Base-by-base conservation (phyloP, 2,888 invertebrate species). In the Copidosoma aretas region DNA sequence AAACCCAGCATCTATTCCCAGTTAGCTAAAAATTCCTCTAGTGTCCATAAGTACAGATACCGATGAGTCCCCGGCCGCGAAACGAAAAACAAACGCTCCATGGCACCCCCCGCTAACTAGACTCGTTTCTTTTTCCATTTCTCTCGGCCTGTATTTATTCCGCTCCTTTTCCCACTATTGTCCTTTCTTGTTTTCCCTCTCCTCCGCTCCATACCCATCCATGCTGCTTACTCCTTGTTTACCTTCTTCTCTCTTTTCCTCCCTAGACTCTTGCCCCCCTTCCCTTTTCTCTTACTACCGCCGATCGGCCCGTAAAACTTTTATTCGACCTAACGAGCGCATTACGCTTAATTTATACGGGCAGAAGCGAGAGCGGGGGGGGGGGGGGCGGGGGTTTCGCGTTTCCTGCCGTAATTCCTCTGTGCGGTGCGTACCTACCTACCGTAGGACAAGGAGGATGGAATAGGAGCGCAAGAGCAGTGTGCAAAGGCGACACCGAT, bases 301-400 rank as follows among this genome's bases (percentile, higher is more conserved):
- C 67, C 75, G 77, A 80, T 80, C 77, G 76, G 75, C 73, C 75
- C 78, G 75, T 80, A 79, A 80, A 80, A 80, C 80, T 79, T 79
- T 79, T 79, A 80, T 80, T 79, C 77, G 75, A 76, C 75, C 76
- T 80, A 80, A 79, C 79, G 77, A 80, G 79, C 77, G 75, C 75
- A 77, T 79, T 78, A 77, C 76, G 75, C 75, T 78, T 80, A 79
- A 72, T 79, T 80, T 80, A 79, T 79, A 78, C 76, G 71, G 68
- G 74, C 71, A 69, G 68, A 71, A 71, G 53, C 53, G 59, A 71
- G 43, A 46, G 43, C 3, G 12, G 14, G 41, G 14, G 41, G 12
- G 43, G 73, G 68, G 70, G 46, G 21, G 10, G 77, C 73, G 72
- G 66, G 32, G 73, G 54, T 78, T 77, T 75, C 75, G 76, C 75